These are phyloP conservation scores for Eolophus roseicapilla DNA, from an alignment of 2,113 vertebrate genomes.

Conservation along the genomic window DNA sequence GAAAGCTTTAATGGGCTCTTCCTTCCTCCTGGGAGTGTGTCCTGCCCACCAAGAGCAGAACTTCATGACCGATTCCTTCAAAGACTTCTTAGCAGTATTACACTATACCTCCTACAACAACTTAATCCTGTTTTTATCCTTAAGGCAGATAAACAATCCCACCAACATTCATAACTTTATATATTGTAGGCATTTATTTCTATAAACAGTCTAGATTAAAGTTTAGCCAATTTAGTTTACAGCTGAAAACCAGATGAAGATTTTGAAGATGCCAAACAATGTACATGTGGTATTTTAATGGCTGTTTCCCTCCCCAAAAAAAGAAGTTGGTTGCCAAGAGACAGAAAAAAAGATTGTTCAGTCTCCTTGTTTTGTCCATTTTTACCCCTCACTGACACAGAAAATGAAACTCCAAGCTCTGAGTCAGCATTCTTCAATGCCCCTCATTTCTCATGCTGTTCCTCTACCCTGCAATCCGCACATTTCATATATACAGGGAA, in stretches of 20 bases:
- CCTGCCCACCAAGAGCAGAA: neutral
- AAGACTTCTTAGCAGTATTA: neutral
- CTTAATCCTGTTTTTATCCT: neutral
- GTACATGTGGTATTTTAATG: neutral
- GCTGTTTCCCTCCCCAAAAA: neutral
- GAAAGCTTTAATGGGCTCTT: neutral
- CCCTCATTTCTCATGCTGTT: neutral
- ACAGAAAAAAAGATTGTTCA: neutral
- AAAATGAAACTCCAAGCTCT: neutral
- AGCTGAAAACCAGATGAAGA: neutral
- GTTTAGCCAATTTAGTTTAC: neutral
- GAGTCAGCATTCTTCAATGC: neutral
- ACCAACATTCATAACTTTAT: neutral
- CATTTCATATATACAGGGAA: neutral
- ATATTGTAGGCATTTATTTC: neutral
- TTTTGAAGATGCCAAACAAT: neutral
- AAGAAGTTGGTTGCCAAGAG: neutral
- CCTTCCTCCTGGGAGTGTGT: neutral
- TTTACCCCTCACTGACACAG: neutral
- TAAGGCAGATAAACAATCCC: neutral
- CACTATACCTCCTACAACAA: neutral
- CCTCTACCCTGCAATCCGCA: neutral
- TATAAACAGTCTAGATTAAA: neutral
- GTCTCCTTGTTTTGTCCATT: neutral
- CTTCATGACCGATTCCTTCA: neutral